These are phyloP conservation scores for Lordiphosa clarofinis DNA, from an alignment of 1,140 invertebrate genomes.

Conservation along the genomic window DNA sequence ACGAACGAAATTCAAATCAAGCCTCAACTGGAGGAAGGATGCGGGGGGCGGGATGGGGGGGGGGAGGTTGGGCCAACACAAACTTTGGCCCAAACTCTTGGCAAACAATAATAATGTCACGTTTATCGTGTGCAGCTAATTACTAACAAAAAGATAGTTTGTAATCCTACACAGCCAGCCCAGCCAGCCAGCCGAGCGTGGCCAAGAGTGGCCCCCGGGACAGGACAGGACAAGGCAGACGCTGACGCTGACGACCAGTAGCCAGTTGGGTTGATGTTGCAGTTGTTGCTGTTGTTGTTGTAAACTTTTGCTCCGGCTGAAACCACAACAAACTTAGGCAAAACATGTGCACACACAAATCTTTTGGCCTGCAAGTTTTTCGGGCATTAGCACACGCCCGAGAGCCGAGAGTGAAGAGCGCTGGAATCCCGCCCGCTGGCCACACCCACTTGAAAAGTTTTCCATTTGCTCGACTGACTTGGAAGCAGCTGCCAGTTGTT, in stretches of 20 bases:
- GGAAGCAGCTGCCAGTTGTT: too few relatives aligned
- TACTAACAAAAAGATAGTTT: slow-evolving; percentile 78
- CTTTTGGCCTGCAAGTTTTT: slow-evolving; percentile 54
- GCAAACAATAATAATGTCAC: slow-evolving; percentile 77
- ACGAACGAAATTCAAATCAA: slow-evolving; percentile 43
- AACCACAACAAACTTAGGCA: slow-evolving; percentile 49
- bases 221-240: slow-evolving; percentile 31
- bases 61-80: slow-evolving; percentile 2
- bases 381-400: slow-evolving; percentile 69
- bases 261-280: slow-evolving; percentile 24
- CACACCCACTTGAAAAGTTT: too few relatives aligned
- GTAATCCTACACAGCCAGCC: slow-evolving; percentile 59
- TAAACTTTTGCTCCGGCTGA: slow-evolving; percentile 23
- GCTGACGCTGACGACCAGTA: slow-evolving; percentile 47
- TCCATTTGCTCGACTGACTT: too few relatives aligned
- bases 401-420: slow-evolving; percentile 3
- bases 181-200: slow-evolving; percentile 57
- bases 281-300: slow-evolving; percentile 18
- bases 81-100: slow-evolving; percentile 59
- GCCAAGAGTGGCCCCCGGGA: slow-evolving; percentile 64
- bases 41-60: not conserved
- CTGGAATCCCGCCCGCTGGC: too few relatives aligned
- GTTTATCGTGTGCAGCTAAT: slow-evolving; percentile 77
- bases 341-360: slow-evolving; percentile 68
- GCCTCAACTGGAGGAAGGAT: not conserved